Evolutionary conservation across 64 coral and sea anemone genomes (phyloP).

Genomic region (Hydrozoanthus tunicans): DNA sequence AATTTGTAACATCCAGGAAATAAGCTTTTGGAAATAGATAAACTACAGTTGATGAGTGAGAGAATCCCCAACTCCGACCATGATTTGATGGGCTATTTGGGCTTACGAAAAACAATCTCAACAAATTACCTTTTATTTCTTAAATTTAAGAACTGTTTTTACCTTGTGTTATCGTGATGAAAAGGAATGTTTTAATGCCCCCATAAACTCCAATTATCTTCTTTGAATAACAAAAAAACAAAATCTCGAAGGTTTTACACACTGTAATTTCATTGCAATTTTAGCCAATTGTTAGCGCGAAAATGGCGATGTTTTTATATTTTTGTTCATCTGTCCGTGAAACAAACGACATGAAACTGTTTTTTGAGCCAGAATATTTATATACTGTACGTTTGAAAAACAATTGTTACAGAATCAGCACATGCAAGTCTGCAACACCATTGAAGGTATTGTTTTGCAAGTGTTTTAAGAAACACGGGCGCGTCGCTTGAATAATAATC

Average conservation of each 20-base stretch:
- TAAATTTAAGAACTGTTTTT: neutral
- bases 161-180: neutral
- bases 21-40: conserved; percentile 53
- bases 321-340: neutral
- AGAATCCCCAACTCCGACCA: neutral
- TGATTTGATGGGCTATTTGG: conserved; percentile 23
- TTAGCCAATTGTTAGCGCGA: neutral
- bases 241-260: neutral
- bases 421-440: neutral
- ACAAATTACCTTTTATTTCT: conserved; percentile 27
- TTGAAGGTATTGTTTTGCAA: neutral
- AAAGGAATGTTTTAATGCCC: conserved; percentile 17
- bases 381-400: neutral
- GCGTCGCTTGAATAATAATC: neutral
- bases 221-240: conserved; percentile 14
- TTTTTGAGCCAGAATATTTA: neutral
- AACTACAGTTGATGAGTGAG: conserved; percentile 23
- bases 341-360: neutral
- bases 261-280: neutral
- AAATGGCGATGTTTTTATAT: neutral
- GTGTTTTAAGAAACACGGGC: neutral
- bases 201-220: conserved; percentile 29
- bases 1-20: conserved; percentile 30
- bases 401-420: neutral
- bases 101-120: neutral